Conservation (phyloP, 2,888 invertebrate genomes). For the Torymus auratus region DNA sequence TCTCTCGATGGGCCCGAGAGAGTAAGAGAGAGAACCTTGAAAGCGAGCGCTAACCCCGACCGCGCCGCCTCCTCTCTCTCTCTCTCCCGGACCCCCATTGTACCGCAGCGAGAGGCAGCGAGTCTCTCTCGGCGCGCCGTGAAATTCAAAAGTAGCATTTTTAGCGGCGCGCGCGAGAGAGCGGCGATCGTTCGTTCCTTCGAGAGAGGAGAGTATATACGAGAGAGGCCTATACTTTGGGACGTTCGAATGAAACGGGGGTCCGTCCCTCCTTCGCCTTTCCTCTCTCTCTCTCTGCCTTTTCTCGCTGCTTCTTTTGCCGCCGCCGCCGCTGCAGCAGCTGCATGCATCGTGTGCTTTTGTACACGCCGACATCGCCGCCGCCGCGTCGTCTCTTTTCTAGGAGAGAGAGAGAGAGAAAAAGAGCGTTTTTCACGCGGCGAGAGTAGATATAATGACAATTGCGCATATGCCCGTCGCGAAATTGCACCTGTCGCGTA, state of each 20-base stretch:
- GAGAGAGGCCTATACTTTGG: slow-evolving; percentile 46
- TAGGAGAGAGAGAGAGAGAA: neutral
- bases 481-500: no score
- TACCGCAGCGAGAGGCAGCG: neutral
- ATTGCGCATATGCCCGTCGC: neutral
- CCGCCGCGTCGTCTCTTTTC: slow-evolving; percentile 16
- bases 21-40: slow-evolving; percentile 61
- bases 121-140: slow-evolving; percentile 9
- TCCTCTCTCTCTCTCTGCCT: slow-evolving; percentile 29
- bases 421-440: neutral
- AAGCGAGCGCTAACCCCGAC: slow-evolving; percentile 64
- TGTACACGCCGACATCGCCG: slow-evolving; percentile 20
- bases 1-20: neutral
- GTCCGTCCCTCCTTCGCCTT: neutral
- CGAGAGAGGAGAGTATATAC: slow-evolving; percentile 29
- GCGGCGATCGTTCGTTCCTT: neutral
- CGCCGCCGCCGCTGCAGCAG: no score
- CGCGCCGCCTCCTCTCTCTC: slow-evolving; percentile 5
- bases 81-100: slow-evolving; percentile 39
- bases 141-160: slow-evolving; percentile 52
- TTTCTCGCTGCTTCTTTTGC: neutral
- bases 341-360: neutral
- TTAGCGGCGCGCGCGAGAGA: slow-evolving; percentile 21
- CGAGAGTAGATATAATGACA: neutral
- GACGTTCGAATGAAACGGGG: slow-evolving; percentile 17